A percentile compares a stretch with the other conserved stretches of the same genome.
phyloP scores from a whole-genome alignment of 2,113 vertebrate species.

The Microtus ochrogaster region DNA sequence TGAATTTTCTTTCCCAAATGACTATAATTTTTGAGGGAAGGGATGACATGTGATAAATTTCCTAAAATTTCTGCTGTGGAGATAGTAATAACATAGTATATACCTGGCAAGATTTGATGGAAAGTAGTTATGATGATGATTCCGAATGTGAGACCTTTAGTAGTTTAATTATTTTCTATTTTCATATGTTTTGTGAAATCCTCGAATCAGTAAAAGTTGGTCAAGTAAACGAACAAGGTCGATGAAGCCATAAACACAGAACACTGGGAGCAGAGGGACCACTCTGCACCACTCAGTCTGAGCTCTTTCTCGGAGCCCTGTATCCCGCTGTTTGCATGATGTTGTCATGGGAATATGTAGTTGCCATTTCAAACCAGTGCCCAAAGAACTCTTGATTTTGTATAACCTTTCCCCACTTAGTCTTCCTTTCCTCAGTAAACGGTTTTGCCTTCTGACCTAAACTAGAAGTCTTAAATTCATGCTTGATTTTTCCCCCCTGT shows the following conservation, averaged over 20 bases:
- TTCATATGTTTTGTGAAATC: background rate
- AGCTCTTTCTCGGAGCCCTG: background rate
- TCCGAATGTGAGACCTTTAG: background rate
- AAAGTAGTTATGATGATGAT: background rate
- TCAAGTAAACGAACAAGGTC: background rate
- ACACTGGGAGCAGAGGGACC: background rate
- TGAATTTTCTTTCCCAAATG: constrained; percentile 5
- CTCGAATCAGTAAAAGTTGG: background rate
- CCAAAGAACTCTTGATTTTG: background rate
- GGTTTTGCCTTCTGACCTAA: background rate
- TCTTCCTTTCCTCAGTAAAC: background rate
- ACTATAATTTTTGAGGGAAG: background rate
- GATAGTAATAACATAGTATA: background rate
- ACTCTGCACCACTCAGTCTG: rapidly evolving
- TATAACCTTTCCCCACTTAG: background rate
- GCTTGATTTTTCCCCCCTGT: background rate
- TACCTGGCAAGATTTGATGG: background rate
- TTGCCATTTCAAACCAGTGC: background rate
- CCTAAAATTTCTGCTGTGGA: background rate
- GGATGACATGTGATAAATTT: background rate
- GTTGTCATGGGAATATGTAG: background rate
- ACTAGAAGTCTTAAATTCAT: background rate
- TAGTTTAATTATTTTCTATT: constrained; percentile 13
- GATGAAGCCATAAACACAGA: background rate
- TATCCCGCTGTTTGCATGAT: background rate